Evolutionary conservation across 2,888 invertebrate genomes (phyloP), one percentile per base, ranked within the genome.

Genomic region (Habrosyne pyritoides): DNA sequence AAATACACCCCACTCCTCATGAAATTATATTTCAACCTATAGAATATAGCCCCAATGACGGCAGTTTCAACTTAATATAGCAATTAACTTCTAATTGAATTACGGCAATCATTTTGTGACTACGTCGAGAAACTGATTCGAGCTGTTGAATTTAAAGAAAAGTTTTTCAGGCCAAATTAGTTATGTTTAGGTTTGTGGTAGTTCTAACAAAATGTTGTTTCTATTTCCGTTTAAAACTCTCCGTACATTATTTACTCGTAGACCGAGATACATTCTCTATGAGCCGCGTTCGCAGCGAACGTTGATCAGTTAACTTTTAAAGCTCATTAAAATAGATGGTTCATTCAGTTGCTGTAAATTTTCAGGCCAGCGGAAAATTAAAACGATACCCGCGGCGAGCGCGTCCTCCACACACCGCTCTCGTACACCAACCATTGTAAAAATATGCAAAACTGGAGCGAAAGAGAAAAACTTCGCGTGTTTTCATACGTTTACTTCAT

Each of bases 241-340:
- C 4, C 12, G 33, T 26, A 26, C 14, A 24, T 50, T 50, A 50
- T 50, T 30, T 50, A 50, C 28, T 42, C 24, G 12, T 56, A 67
- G 53, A 63, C 54, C 33, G 63, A 58, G 59, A 61, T 57, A 57
- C 62, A 62, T 69, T 64, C 54, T 56, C 59, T 53, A 57, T 63
- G 69, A 60, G 57, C 53, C 60, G 57, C 63, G 61, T 64, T 61
- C 63, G 48, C 75, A 62, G 59, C 60, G 72, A 77, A 77, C 75
- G 78, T 77, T 81, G 84, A 90, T 89, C 86, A 87, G 86, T 89
- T 89, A 89, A 89, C 88, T 90, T 89, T 89, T 87, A 85, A 84
- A 87, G 87, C 89, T 91, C 91, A 91, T 91, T 92, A 91, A 92
- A 92, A 90, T 87, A 89, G 89, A 91, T 85, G 86, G 86, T 89